Conservation (phyloP, 2,888 invertebrate species). For the Mesoligia furuncula region DNA sequence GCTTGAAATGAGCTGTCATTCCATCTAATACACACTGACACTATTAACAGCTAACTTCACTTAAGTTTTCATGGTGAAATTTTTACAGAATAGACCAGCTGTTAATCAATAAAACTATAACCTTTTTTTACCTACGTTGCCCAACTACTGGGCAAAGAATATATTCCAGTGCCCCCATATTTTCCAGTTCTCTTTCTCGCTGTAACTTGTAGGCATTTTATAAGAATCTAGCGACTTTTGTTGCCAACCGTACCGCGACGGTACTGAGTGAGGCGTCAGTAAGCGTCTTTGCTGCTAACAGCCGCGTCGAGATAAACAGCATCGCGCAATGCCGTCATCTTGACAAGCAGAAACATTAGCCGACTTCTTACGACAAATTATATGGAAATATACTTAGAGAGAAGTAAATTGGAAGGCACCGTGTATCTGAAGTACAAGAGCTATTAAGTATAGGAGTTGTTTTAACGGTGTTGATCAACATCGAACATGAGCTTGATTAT, state of each 20-base stretch:
- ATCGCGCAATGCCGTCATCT: conserved; percentile 51
- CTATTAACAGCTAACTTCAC: too few species aligned
- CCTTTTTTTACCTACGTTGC: neutral
- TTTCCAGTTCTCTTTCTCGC: neutral
- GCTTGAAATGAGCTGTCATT: too few species aligned
- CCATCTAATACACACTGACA: too few species aligned
- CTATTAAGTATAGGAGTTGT: too few species aligned
- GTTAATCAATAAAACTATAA: neutral
- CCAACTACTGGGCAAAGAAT: neutral
- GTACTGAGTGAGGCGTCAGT: conserved; percentile 36
- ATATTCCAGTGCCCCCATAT: neutral
- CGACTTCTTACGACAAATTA: conserved; percentile 60
- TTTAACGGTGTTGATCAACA: neutral
- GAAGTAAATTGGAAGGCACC: neutral
- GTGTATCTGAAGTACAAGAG: neutral
- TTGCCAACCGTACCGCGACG: neutral
- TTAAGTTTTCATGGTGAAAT: neutral
- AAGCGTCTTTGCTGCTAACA: conserved; percentile 46
- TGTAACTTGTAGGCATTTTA: neutral
- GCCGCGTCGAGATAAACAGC: conserved; percentile 43
- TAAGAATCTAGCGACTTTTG: neutral
- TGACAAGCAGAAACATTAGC: conserved; percentile 63
- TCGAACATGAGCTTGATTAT: neutral
- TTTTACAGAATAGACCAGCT: too few species aligned
- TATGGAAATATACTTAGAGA: conserved; percentile 48